Evolutionary conservation across 2,888 invertebrate genomes (phyloP).

Genomic region (Rapana venosa): DNA sequence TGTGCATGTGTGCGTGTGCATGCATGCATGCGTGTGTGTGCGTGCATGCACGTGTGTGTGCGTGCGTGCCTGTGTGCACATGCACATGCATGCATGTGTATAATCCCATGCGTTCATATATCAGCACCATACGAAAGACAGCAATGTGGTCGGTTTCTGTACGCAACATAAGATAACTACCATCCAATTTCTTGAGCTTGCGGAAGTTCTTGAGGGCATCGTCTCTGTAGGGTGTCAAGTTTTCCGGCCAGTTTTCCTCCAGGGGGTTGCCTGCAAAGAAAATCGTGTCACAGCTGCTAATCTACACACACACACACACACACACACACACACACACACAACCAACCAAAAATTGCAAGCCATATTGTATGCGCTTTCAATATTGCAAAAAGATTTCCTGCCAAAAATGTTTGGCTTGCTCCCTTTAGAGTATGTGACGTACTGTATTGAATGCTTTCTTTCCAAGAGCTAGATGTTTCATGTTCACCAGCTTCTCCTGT

Average conservation of each 20-base stretch:
- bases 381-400: no score
- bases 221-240: slow-evolving; percentile 9
- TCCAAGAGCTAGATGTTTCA: no score
- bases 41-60: background rate
- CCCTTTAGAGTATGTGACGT: no score
- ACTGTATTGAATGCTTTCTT: no score
- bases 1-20: background rate
- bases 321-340: no score
- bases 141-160: background rate
- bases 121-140: background rate
- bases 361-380: no score
- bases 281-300: background rate
- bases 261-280: slow-evolving; percentile 9
- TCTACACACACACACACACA: no score
- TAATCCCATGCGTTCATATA: background rate
- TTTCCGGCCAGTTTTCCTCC: slow-evolving; percentile 4
- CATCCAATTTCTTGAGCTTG: slow-evolving; percentile 77
- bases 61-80: background rate
- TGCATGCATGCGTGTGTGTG: background rate
- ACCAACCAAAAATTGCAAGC: no score
- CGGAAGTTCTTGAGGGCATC: slow-evolving; percentile 24
- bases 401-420: no score
- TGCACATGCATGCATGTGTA: background rate
- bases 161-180: slow-evolving; percentile 50
- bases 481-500: no score